These are phyloP conservation scores for Drosophila prolongata DNA, from an alignment of 2,888 invertebrate species.

Conservation along the genomic window DNA sequence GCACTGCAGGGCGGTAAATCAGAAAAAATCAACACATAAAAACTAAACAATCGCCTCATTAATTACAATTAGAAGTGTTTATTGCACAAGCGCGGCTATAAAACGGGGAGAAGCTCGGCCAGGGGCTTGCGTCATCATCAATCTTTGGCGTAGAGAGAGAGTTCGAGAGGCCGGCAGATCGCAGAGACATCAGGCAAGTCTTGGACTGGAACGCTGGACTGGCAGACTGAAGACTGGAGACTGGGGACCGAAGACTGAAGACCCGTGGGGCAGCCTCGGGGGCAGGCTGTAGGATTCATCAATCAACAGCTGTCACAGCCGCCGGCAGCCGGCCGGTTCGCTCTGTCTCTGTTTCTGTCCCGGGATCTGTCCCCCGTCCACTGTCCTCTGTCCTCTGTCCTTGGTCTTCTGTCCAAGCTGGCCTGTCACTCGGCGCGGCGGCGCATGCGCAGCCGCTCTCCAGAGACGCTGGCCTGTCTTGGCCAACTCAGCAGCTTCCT, in stretches of 20 bases:
- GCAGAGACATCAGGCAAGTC: constrained; percentile 8
- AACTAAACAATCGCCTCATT: constrained; percentile 79
- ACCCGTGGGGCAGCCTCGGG: constrained; percentile 52
- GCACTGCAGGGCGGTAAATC: constrained; percentile 52
- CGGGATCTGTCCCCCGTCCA: constrained; percentile 33
- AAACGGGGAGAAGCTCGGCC: constrained; percentile 49
- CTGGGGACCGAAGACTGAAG: constrained; percentile 29
- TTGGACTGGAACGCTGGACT: too few relatives aligned
- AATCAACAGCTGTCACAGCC: constrained; percentile 77
- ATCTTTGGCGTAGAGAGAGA: constrained; percentile 46
- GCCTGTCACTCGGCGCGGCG: constrained; percentile 51
- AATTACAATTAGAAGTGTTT: constrained; percentile 81
- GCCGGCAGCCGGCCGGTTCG: constrained; percentile 61
- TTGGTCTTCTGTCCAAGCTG: constrained; percentile 22
- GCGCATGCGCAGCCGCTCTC: constrained; percentile 62
- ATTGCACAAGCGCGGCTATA: constrained; percentile 72
- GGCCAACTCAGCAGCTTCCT: constrained; percentile 29
- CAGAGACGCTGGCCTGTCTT: constrained; percentile 1
- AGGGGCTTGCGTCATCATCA: constrained; percentile 73
- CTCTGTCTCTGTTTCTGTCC: constrained; percentile 26
- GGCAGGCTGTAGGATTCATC: constrained; percentile 74
- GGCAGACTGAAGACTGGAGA: too few relatives aligned
- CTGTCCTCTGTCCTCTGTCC: constrained; percentile 6
- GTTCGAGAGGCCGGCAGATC: constrained; percentile 2
- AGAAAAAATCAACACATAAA: constrained; percentile 72